Base-by-base conservation (phyloP, 2,797 vertebrate genomes). In the Tinamus major region DNA sequence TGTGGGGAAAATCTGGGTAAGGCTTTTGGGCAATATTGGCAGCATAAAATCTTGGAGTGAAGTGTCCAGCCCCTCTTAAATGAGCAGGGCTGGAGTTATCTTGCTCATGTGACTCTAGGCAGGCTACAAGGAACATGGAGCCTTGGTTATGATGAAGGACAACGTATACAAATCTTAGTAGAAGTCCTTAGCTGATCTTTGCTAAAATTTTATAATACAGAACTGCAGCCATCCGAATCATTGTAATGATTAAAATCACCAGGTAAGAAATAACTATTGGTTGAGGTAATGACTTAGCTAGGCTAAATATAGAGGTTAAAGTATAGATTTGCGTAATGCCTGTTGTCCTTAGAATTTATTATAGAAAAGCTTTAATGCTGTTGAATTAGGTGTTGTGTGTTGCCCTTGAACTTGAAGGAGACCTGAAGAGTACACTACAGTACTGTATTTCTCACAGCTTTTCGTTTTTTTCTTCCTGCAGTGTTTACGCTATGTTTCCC, bases 401-500 rank as follows among this genome's bases (percentile, higher is more conserved):
- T 75, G 55, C 37, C 2, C 1, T 70, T 15, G 23, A 89, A 41
- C 3, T 88, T 64, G 31, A 85, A 51, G 26, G 49, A 69, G 53
- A 8, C 35, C 35, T 70, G 76, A 63, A 70, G 41, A 72, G 13
- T 68, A 46, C 1, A 0, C 61, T 89, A 29, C 18, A 5, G 3
- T 64, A 56, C 11, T 76, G 2, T 1, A 29, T 68, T 77, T 91
- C 42, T 70, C 20, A 49, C 64, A 39, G 16, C 21, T 89, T 84
- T 65, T 61, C 74, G 20, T 87, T 2, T 78, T 77, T 85, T 94
- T 79, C 79, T 35, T 90, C 74, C 79, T 59, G 2, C 96, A 99
- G 99, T 99, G 97, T 99, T 99, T 98, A 99, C 98, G n/a, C 98
- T 99, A 90, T 99, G 99, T 97, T 99, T 99, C 93, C 99, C 99